Percentiles rank a stretch among this genome's conserved stretches.
phyloP scores from a whole-genome alignment of 2,888 invertebrate genomes.

The Rotaria sp. region DNA sequence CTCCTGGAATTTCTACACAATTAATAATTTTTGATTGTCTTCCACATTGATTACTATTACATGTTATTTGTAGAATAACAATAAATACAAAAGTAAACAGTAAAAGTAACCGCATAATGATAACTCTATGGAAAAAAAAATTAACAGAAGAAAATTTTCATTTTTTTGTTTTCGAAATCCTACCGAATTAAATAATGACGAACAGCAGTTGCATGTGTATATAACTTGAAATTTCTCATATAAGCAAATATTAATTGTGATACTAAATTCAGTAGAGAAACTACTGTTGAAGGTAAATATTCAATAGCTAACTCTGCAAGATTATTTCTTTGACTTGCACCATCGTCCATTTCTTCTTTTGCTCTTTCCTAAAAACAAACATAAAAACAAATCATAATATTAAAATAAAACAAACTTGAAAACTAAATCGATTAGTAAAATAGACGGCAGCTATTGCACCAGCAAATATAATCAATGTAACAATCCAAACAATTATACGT shows the following conservation, averaged over 20 bases:
- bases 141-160: too few species aligned
- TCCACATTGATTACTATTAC: constrained; percentile 5
- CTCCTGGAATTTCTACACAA: neutral
- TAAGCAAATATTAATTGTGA: neutral
- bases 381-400: too few species aligned
- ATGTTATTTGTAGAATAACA: constrained; percentile 23
- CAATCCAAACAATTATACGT: neutral
- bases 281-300: neutral
- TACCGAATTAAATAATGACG: neutral
- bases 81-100: neutral
- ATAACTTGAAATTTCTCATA: neutral
- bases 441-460: neutral
- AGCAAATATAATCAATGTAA: neutral
- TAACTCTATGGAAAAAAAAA: neutral
- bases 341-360: neutral
- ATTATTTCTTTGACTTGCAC: neutral
- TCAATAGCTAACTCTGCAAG: neutral
- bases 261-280: neutral
- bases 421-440: neutral
- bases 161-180: too few species aligned
- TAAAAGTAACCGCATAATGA: neutral
- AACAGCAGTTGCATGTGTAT: neutral
- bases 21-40: neutral
- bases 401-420: neutral
- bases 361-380: neutral